A percentile compares a stretch with the other conserved stretches of the same genome.
These are phyloP conservation scores for Ectemnius cavifrons DNA, from an alignment of 2,888 invertebrate genomes.

Conservation along the genomic window DNA sequence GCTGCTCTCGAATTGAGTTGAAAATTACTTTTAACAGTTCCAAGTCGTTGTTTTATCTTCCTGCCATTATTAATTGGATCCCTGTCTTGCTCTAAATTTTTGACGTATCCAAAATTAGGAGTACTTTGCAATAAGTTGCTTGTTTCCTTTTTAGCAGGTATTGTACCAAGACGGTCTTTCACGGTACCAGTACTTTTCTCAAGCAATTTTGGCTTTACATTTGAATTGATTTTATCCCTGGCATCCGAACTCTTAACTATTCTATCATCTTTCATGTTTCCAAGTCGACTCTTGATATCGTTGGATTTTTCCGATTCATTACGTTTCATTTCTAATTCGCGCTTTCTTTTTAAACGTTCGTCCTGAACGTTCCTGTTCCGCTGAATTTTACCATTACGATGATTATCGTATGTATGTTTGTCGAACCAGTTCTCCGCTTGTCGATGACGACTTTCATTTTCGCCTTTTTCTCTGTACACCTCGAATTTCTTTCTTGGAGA, in stretches of 20 bases:
- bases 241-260: slow-evolving; percentile 38
- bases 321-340: slow-evolving; percentile 32
- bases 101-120: slow-evolving; percentile 36
- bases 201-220: slow-evolving; percentile 20
- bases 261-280: slow-evolving; percentile 53
- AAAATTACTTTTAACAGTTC: slow-evolving; percentile 60
- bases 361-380: slow-evolving; percentile 47
- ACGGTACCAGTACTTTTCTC: slow-evolving; percentile 56
- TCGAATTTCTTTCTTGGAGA: slow-evolving; percentile 69
- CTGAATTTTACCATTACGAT: slow-evolving; percentile 51
- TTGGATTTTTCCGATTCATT: slow-evolving; percentile 42
- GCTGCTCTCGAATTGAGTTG: slow-evolving; percentile 12
- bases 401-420: slow-evolving; percentile 44
- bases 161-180: slow-evolving; percentile 69
- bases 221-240: slow-evolving; percentile 46
- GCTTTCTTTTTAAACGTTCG: slow-evolving; percentile 44
- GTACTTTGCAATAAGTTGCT: slow-evolving; percentile 32
- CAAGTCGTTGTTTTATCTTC: slow-evolving; percentile 65
- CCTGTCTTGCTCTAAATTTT: slow-evolving; percentile 40
- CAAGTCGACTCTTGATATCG: slow-evolving; percentile 50
- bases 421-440: slow-evolving; percentile 55
- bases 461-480: slow-evolving; percentile 51
- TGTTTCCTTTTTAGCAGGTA: slow-evolving; percentile 32
- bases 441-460: slow-evolving; percentile 45
- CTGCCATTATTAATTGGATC: slow-evolving; percentile 69